These are phyloP conservation scores for Schizopygopsis pylzovi DNA, from an alignment of 2,797 vertebrate species.

Conservation along the genomic window DNA sequence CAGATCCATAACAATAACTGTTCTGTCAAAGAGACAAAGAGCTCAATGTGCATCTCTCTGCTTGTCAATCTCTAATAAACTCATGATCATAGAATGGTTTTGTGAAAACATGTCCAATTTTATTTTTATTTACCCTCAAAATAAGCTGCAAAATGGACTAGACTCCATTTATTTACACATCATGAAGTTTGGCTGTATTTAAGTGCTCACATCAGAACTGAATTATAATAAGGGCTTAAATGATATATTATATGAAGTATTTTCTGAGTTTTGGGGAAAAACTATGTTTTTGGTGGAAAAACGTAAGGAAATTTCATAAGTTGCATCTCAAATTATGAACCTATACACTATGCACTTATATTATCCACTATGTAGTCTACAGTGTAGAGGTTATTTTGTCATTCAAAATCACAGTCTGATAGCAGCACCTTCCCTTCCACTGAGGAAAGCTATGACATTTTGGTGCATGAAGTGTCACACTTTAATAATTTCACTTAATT, in stretches of 20 bases:
- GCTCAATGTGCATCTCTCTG: not conserved
- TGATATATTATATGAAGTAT: too few relatives aligned
- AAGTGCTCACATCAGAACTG: not conserved
- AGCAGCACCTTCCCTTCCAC: too few relatives aligned
- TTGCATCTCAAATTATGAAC: not conserved
- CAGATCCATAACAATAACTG: constrained; percentile 28
- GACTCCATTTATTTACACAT: not conserved
- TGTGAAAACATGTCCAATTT: not conserved
- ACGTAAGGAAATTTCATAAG: not conserved
- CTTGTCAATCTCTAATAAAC: constrained; percentile 26
- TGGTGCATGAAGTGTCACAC: too few relatives aligned
- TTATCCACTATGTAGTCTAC: too few relatives aligned
- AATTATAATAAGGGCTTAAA: not conserved
- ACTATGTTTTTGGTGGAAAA: not conserved
- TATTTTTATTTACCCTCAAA: not conserved
- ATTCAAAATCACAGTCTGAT: too few relatives aligned
- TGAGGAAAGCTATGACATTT: too few relatives aligned
- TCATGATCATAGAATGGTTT: not conserved
- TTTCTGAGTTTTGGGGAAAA: not conserved
- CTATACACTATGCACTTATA: too few relatives aligned
- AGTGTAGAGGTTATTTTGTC: too few relatives aligned
- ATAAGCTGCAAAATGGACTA: not conserved
- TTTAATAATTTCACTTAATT: too few relatives aligned
- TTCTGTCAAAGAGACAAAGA: constrained; percentile 41
- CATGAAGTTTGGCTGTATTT: not conserved